Base-by-base conservation (phyloP, 2,797 vertebrate species). In the Argentina silus region DNA sequence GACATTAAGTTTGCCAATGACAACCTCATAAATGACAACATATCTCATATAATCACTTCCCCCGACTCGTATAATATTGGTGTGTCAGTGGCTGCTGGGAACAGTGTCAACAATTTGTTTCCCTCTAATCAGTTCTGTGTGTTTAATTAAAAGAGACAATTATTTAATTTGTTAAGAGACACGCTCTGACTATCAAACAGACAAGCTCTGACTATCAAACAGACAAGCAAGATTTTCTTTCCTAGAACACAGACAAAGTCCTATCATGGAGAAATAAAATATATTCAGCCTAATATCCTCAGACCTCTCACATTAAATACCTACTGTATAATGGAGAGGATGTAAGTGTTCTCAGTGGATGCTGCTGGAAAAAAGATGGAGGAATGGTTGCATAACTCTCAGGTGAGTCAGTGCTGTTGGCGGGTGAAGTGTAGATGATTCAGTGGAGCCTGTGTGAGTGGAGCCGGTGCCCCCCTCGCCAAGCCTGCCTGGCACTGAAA, bases 311-410 rank as follows among this genome's bases (percentile, higher is more conserved):
- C 11, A 60, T 60, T 11, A 60, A 36, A 23, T 60, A 23, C 57
- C 27, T 23, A 2, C 11, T 21, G 56, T 59, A 12, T 59, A 59
- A 60, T 60, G 23, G 57, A 23, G 7, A 59, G 19, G 12, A 19
- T 60, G 21, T 6, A 60, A 60, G 57, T 12, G 56, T 21, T 27
- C 56, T 59, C 4, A 27, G 21, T 3, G 56, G 21, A 59, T 59
- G 10, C 21, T n/a, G n/a, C n/a, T n/a, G n/a, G n/a, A n/a, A n/a
- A n/a, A n/a, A 36, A 36, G 27, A 36, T 36, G 27, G 27, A 36
- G 57, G 57, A 27, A 12, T 27, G 57, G 57, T 60, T 60, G 57
- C 57, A 12, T 60, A 60, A 36, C 57, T 27, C 57, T 14, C 21
- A 60, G 57, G 23, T 36, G 57, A 60, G 27, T 36, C 27, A 36